Base-by-base conservation (phyloP, 2,797 vertebrate genomes). In the Hyperoplus lanceolatus region DNA sequence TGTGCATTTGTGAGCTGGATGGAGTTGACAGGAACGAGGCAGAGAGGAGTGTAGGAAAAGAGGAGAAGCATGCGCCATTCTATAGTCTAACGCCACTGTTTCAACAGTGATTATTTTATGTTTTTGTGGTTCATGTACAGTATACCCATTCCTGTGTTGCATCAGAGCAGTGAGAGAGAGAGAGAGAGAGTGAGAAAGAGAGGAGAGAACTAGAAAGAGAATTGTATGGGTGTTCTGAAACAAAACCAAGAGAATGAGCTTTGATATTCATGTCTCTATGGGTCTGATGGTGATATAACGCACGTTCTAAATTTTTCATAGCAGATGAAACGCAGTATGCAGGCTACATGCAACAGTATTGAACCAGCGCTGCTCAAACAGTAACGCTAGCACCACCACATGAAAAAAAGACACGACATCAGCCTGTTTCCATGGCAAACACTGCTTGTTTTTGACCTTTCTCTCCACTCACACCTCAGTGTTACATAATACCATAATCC, bases 271-370 rank as follows among this genome's bases (percentile, higher is more conserved):
- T 85, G 74, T 87, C 91, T 90, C 89, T 79, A 70, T 68, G 86
- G 90, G 77, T 86, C 74, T 69, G 81, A 60, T 88, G 89, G 80
- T 91, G 92, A 92, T 89, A 89, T 90, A 92, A 93, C 86, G 60
- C 84, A 68, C 41, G 77, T 70, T 86, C 78, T 92, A 80, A 90
- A 93, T 92, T 82, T 92, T 93, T 94, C 74, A 93, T 90, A 66
- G 18, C 83, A 88, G 91, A 93, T 93, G 90, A 94, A 92, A 93
- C 65, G 11, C 79, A 49, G 70, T 89, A 89, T 93, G 89, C 90
- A 87, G 91, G 90, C 86, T 92, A 86, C 84, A 82, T 85, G 73
- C 58, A 80, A 65, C 87, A 81, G 79, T 29, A 62, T 41, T 73
- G 89, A 87, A 84, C 81, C 82, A 65, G 62, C 14, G 38, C 70